Conservation (phyloP, 1,140 invertebrate genomes). For the Drosophila burlai region DNA sequence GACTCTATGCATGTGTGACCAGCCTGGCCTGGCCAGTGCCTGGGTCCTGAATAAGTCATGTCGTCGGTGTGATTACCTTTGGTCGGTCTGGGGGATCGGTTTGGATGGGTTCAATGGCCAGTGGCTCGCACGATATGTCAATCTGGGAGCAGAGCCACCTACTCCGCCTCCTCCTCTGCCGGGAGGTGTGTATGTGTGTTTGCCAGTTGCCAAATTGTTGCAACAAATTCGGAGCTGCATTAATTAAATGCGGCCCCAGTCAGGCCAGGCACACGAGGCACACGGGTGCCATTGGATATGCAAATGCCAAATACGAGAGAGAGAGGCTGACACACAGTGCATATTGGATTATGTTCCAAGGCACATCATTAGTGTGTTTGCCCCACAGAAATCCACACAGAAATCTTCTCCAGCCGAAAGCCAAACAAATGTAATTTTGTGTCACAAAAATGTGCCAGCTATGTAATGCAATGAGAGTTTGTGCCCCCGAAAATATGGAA, state of each 20-base stretch:
- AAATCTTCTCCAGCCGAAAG: background rate
- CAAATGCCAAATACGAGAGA: conserved; percentile 6
- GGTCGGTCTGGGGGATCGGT: conserved; percentile 14
- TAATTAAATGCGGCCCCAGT: conserved; percentile 32
- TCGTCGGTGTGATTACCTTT: conserved; percentile 55
- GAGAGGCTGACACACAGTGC: conserved; percentile 4
- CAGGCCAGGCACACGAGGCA: conserved; percentile 3
- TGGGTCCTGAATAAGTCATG: conserved; percentile 51
- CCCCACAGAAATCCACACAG: conserved; percentile 6
- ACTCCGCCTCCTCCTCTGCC: background rate
- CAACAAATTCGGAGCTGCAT: conserved; percentile 40
- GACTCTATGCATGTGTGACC: background rate
- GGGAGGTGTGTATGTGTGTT: background rate
- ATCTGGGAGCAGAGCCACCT: conserved; percentile 1
- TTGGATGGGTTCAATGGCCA: conserved; percentile 47
- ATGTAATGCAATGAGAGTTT: background rate
- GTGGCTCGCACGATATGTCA: conserved; percentile 43
- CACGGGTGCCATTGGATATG: conserved; percentile 33
- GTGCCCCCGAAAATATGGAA: background rate
- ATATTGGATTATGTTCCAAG: conserved; percentile 31
- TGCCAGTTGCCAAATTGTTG: conserved; percentile 39
- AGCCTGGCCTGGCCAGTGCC: background rate
- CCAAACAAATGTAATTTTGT: conserved; percentile 12
- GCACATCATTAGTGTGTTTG: conserved; percentile 23
- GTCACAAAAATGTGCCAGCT: conserved; percentile 4